Conservation (phyloP, 1,140 invertebrate genomes). For the Ceratosolen fusciceps region DNA sequence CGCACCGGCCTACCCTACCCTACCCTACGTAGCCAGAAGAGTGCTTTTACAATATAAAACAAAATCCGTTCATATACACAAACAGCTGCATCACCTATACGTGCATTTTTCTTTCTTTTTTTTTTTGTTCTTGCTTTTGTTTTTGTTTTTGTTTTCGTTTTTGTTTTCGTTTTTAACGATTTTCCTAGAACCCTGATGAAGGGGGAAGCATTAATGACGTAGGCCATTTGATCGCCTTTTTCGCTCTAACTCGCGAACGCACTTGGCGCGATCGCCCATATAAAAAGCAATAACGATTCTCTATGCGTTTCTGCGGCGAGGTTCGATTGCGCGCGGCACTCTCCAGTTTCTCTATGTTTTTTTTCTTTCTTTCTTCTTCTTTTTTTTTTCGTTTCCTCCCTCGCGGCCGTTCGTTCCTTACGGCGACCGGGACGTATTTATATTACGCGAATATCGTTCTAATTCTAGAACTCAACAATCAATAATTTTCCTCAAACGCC, state of each 20-base stretch:
- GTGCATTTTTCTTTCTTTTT: not conserved
- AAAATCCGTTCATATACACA: not conserved
- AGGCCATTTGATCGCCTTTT: slow-evolving; percentile 15
- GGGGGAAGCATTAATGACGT: slow-evolving; percentile 13
- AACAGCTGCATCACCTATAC: too few species aligned
- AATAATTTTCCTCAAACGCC: not conserved
- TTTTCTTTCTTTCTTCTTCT: not conserved
- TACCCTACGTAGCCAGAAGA: too few species aligned
- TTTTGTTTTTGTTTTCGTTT: too few species aligned
- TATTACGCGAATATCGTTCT: not conserved
- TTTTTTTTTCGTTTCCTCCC: too few species aligned
- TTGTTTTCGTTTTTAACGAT: not conserved
- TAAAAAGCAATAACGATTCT: slow-evolving; percentile 18
- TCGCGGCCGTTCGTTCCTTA: not conserved
- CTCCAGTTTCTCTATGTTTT: slow-evolving; percentile 2
- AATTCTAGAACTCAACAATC: slow-evolving; percentile 5
- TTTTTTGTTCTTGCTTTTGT: not conserved
- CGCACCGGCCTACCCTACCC: not conserved
- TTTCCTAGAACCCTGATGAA: not conserved
- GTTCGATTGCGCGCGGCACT: not conserved
- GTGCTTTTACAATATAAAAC: slow-evolving; percentile 1
- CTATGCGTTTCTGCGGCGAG: not conserved
- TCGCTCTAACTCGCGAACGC: not conserved
- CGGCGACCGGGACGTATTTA: slow-evolving; percentile 18
- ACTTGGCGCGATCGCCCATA: not conserved